Conservation (phyloP, 2,797 vertebrate genomes). For the Oryzias dopingdopingensis region DNA sequence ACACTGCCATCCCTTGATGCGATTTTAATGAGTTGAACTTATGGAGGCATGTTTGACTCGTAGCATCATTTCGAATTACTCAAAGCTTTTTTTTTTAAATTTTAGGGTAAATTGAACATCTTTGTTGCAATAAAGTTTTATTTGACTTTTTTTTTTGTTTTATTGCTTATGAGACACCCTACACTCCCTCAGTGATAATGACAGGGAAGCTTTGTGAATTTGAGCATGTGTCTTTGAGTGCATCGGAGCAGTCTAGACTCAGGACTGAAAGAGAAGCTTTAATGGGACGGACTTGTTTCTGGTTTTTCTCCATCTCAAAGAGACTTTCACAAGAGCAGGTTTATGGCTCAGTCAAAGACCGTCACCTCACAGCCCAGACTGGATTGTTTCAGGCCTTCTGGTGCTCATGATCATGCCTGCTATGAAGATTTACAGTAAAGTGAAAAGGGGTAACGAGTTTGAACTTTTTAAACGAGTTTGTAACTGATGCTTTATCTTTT, state of each 20-base stretch:
- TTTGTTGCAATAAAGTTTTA: background rate
- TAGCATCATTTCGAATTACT: constrained; percentile 21
- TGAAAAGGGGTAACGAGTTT: constrained; percentile 5
- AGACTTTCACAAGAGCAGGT: constrained; percentile 58
- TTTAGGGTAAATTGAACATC: background rate
- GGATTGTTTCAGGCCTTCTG: constrained; percentile 26
- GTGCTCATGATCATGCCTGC: constrained; percentile 24
- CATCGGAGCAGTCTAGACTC: constrained; percentile 42
- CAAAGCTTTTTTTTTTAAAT: constrained; percentile 4
- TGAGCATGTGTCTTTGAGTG: constrained; percentile 60
- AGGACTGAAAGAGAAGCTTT: constrained; percentile 57
- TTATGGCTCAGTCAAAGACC: constrained; percentile 54
- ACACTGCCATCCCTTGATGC: constrained; percentile 26
- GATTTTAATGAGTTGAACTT: constrained; percentile 31
- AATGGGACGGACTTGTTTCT: constrained; percentile 65
- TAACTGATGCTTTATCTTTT: constrained; percentile 4
- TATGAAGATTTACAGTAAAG: constrained; percentile 27
- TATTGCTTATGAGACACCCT: constrained; percentile 5
- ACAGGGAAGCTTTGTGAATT: constrained; percentile 54
- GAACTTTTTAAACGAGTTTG: constrained; percentile 11
- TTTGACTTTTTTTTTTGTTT: constrained; percentile 7
- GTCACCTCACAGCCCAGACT: constrained; percentile 24
- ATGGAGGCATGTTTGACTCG: constrained; percentile 9
- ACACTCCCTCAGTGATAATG: constrained; percentile 33
- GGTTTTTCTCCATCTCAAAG: constrained; percentile 66